These are phyloP conservation scores for Liolophura sinensis DNA, from an alignment of 1,140 invertebrate genomes.

Conservation along the genomic window DNA sequence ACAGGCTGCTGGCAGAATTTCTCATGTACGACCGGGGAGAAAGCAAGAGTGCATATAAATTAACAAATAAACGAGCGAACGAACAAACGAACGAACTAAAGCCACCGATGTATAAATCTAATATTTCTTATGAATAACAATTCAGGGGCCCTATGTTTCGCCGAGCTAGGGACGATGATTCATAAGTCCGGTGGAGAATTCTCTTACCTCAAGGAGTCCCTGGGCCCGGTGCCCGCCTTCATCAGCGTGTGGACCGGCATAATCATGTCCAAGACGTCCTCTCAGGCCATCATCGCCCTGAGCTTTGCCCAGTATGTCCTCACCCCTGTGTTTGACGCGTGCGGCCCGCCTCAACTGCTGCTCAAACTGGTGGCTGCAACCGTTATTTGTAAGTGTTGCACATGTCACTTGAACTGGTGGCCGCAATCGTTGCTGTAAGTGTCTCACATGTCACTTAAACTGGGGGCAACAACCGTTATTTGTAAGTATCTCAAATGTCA, in stretches of 20 bases:
- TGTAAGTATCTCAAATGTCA: too few relatives aligned
- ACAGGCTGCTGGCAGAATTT: too few relatives aligned
- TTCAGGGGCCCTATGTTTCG: constrained; percentile 77
- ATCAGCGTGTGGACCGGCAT: constrained; percentile 24
- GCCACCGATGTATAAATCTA: too few relatives aligned
- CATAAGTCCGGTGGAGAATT: constrained; percentile 52
- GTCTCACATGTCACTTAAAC: background rate
- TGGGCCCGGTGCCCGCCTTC: constrained; percentile 28
- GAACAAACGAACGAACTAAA: too few relatives aligned
- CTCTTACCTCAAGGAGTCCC: constrained; percentile 43
- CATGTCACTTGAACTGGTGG: too few relatives aligned
- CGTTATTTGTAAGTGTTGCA: constrained; percentile 31
- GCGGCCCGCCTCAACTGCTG: constrained; percentile 34
- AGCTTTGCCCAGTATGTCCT: constrained; percentile 40
- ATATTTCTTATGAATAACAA: background rate
- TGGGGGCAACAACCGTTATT: too few relatives aligned
- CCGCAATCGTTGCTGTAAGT: too few relatives aligned
- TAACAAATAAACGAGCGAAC: too few relatives aligned
- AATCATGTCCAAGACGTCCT: constrained; percentile 71
- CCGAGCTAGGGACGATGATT: constrained; percentile 79
- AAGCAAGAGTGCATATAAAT: too few relatives aligned
- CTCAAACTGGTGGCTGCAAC: constrained; percentile 34
- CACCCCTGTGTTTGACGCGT: constrained; percentile 31
- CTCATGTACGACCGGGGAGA: too few relatives aligned
- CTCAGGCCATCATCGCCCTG: constrained; percentile 58